These are phyloP conservation scores for Spodoptera frugiperda DNA, from an alignment of 1,140 invertebrate species.

Conservation along the genomic window DNA sequence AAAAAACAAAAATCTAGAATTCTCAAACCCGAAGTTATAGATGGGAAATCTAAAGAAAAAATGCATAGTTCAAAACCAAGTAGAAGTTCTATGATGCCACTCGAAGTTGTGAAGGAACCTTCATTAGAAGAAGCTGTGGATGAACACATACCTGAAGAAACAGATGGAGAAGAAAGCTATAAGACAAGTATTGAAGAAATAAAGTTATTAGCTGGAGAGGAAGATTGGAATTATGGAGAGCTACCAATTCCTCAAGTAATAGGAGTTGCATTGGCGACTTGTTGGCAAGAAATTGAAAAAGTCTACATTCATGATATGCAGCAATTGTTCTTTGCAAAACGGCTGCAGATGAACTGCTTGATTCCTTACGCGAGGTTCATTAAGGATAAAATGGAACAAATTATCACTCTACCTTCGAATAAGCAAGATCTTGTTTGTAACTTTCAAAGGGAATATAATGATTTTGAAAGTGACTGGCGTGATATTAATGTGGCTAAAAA, in stretches of 20 bases:
- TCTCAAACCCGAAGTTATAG: slow-evolving; percentile 69
- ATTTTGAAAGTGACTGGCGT: slow-evolving; percentile 86
- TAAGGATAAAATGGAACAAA: slow-evolving; percentile 83
- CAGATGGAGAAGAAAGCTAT: slow-evolving; percentile 59
- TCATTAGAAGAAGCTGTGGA: slow-evolving; percentile 58
- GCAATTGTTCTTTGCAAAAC: slow-evolving; percentile 85
- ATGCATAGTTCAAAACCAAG: slow-evolving; percentile 70
- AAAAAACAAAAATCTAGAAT: slow-evolving; percentile 76
- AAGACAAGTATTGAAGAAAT: slow-evolving; percentile 61
- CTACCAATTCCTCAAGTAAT: slow-evolving; percentile 76
- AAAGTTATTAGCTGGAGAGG: slow-evolving; percentile 81
- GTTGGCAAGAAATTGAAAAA: slow-evolving; percentile 87
- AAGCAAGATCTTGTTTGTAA: slow-evolving; percentile 85
- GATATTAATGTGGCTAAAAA: slow-evolving; percentile 81
- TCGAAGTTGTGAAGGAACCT: slow-evolving; percentile 68
- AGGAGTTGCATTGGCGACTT: slow-evolving; percentile 77
- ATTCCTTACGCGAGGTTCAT: slow-evolving; percentile 85
- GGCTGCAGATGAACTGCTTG: slow-evolving; percentile 83
- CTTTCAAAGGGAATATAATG: slow-evolving; percentile 87
- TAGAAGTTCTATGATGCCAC: slow-evolving; percentile 60
- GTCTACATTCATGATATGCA: slow-evolving; percentile 85
- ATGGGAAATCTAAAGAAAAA: slow-evolving; percentile 67
- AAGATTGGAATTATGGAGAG: slow-evolving; percentile 85
- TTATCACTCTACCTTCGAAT: slow-evolving; percentile 84
- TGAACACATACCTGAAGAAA: slow-evolving; percentile 55